Conservation (phyloP, 2,888 invertebrate genomes). For the Proisotoma minuta region DNA sequence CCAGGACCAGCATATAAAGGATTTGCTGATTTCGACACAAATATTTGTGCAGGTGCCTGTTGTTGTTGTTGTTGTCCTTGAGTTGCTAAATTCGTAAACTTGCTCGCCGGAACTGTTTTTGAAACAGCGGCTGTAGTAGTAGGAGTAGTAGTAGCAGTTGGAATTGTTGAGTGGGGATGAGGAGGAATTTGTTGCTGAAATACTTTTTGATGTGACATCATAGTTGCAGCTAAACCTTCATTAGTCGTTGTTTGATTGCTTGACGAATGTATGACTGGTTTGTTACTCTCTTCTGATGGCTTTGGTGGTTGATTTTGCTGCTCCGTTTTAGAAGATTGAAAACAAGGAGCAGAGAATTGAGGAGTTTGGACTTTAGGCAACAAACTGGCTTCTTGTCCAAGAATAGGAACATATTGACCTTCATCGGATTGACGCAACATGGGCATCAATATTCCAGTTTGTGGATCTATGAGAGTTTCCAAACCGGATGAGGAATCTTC, state of each 20-base stretch:
- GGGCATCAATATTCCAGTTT: constrained; percentile 66
- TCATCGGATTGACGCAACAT: constrained; percentile 69
- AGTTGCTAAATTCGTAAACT: no score
- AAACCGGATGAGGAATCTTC: constrained; percentile 8
- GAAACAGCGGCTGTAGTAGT: no score
- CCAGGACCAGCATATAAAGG: no score
- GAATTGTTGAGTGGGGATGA: no score
- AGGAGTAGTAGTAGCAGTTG: no score
- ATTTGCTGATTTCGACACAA: no score
- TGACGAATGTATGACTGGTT: constrained; percentile 23
- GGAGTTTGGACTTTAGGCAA: constrained; percentile 1
- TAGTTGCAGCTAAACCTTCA: constrained; percentile 42
- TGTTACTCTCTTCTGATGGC: constrained; percentile 10
- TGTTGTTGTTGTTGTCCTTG: no score
- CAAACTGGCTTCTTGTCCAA: constrained; percentile 8
- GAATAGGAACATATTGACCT: constrained; percentile 62
- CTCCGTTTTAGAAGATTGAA: constrained; percentile 19
- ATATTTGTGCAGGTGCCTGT: no score
- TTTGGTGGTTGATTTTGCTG: neutral
- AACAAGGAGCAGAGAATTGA: neutral
- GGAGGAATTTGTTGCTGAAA: no score
- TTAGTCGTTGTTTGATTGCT: constrained; percentile 31
- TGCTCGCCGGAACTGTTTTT: no score
- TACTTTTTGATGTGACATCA: constrained; percentile 23
- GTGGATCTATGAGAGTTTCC: constrained; percentile 65